Base-by-base conservation (phyloP, 2,888 invertebrate species). In the Zele albiditarsus region DNA sequence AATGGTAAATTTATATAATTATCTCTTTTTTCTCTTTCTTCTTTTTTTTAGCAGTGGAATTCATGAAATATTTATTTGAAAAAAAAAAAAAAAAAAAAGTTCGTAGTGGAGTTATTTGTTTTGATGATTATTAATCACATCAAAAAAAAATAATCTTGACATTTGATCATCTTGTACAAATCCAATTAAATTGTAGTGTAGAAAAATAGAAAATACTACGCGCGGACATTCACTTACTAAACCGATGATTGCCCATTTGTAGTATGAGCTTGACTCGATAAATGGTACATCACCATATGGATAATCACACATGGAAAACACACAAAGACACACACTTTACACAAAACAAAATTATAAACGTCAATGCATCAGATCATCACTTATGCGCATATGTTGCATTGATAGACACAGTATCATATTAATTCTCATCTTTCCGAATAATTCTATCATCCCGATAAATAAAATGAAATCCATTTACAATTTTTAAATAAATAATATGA, bases 101-200 rank as follows among this genome's bases (percentile, higher is more conserved):
- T 53, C 20, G 4, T 53, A 8, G 6, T 53, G 5, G 0, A 20
- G 3, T 53, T 20, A 53, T 53, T 49, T 49, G 1, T 25, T 58
- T 58, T 58, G 25, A 49, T 3, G 58, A 10, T 28, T 27, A 1
- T 28, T 28, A 2, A n/a, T 27, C 28, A 28, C 16, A 28, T 28
- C 14, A 25, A 14, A 28, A 25, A 14, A 28, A 23, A 60, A 27
- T 27, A 60, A 53, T 53, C 20, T 16, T 60, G 60, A 27, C 27
- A 60, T 60, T 27, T 28, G 2, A 27, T 60, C 28, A 14, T 60
- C 60, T 10, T 60, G 60, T 60, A 60, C 60, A 60, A 60, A 60
- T n/a, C 10, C 27, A 60, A 60, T 60, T 2, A 28, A 27, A 27
- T 27, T 14, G 14, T 60, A 14, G 28, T 5, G 20, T 20, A 53